Evolutionary conservation across 64 coral and sea anemone species (phyloP), one percentile per base, ranked within the genome.

Genomic region (Pachyseris speciosa): DNA sequence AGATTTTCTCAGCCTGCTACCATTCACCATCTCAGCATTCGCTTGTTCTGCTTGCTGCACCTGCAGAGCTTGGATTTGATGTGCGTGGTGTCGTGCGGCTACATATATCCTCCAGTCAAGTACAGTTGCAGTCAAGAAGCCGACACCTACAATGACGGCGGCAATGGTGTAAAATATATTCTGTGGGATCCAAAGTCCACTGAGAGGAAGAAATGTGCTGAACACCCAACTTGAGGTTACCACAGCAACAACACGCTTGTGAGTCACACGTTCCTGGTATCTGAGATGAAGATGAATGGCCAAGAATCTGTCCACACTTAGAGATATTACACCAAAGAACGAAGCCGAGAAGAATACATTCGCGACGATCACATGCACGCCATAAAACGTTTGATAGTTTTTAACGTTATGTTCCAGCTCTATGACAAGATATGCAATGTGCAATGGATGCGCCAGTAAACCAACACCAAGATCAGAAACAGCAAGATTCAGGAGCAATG

Each of bases 391-490:
- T 44, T 3, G 17, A 42, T 11, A 26, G 9, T 0, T 45, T 19
- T 13, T 58, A 19, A 58, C 52, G 39, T 42, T 24, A 22, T 27
- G 5, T n/a, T 47, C 3, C 70, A 74, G 26, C 70, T 38, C 4
- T 36, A 38, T 74, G n/a, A 44, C 40, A n/a, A 74, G 24, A 9
- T 9, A 19, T 3, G 40, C 37, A 42, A 74, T 45, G 70, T 44
- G 25, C 37, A 43, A 73, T 42, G 69, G 69, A 24, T 73, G 69
- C 7, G 24, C 37, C 16, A 73, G 39, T 43, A 73, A 43, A 10
- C 69, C 69, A 44, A 73, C 69, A 43, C 69, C 69, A 0, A 73
- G 36, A 73, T 73, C 69, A 43, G 69, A 45, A 27, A 73, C 69
- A 41, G 69, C 69, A 24, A 73, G 22, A 73, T n/a, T 41, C 19